Conservation (phyloP, 1,140 invertebrate species). For the Hormaphis cornu region DNA sequence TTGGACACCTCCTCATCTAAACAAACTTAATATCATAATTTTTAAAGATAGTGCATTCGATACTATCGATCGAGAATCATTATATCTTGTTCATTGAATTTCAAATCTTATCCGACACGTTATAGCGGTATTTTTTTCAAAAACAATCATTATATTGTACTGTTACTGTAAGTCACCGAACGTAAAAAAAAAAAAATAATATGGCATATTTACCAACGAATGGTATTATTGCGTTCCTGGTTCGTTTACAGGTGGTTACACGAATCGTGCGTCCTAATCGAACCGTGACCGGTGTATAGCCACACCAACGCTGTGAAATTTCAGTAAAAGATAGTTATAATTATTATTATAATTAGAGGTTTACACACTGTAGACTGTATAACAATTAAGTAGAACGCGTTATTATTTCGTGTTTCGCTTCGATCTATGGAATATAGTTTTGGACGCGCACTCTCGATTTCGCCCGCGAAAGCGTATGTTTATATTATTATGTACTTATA, state of each 20-base stretch:
- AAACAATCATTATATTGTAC: too few relatives aligned
- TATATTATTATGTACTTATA: background rate
- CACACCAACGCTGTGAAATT: background rate
- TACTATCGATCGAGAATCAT: too few relatives aligned
- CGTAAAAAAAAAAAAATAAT: background rate
- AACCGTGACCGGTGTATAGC: background rate
- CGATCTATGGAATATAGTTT: background rate
- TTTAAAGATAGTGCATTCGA: too few relatives aligned
- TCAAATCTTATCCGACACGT: too few relatives aligned
- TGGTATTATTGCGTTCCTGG: background rate
- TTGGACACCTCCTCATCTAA: too few relatives aligned
- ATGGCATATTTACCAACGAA: background rate
- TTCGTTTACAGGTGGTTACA: background rate
- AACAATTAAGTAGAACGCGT: background rate
- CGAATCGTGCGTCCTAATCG: background rate
- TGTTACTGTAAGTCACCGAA: too few relatives aligned
- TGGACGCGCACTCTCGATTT: slow-evolving; percentile 13
- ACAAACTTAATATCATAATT: too few relatives aligned
- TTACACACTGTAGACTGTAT: background rate
- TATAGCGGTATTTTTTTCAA: too few relatives aligned
- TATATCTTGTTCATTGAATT: too few relatives aligned
- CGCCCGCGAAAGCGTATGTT: background rate
- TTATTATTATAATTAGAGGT: background rate
- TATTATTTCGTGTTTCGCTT: background rate
- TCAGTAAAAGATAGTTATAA: background rate